These are phyloP conservation scores for Falco novaeseelandiae DNA, from an alignment of 2,797 vertebrate genomes.

Conservation along the genomic window DNA sequence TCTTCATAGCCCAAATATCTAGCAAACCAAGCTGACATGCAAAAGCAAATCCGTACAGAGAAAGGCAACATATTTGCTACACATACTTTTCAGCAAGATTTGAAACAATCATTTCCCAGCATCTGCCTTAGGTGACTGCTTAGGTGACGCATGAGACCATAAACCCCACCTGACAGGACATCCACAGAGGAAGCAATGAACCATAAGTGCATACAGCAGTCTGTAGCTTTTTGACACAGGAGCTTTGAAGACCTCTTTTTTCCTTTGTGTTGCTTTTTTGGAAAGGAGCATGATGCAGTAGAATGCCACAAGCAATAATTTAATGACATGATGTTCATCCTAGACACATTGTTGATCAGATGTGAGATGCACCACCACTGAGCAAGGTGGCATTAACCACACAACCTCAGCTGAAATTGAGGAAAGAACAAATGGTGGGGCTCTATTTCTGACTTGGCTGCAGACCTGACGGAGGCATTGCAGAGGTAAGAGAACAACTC, in stretches of 20 bases:
- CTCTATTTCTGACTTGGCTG: not conserved
- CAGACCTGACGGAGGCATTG: not conserved
- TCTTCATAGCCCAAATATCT: not conserved
- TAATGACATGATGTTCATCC: not conserved
- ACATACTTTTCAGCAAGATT: not conserved
- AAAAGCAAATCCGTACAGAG: not conserved
- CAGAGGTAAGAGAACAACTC: not conserved
- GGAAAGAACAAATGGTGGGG: not conserved
- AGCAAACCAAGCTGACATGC: not conserved
- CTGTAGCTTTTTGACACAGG: not conserved
- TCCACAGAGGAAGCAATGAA: not conserved
- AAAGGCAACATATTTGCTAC: not conserved
- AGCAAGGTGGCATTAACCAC: not conserved
- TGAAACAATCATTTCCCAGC: not conserved
- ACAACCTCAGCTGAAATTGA: rapidly evolving
- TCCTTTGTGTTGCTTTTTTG: not conserved
- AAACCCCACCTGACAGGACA: not conserved
- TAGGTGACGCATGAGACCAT: not conserved
- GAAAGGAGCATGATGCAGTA: rapidly evolving
- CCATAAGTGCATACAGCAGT: not conserved
- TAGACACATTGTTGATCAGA: not conserved
- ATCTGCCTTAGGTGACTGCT: not conserved
- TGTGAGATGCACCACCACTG: not conserved
- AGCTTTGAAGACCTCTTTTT: not conserved
- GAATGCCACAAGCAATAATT: not conserved